Conservation (phyloP, 1,140 invertebrate species). For the Meloidogyne floridensis region DNA sequence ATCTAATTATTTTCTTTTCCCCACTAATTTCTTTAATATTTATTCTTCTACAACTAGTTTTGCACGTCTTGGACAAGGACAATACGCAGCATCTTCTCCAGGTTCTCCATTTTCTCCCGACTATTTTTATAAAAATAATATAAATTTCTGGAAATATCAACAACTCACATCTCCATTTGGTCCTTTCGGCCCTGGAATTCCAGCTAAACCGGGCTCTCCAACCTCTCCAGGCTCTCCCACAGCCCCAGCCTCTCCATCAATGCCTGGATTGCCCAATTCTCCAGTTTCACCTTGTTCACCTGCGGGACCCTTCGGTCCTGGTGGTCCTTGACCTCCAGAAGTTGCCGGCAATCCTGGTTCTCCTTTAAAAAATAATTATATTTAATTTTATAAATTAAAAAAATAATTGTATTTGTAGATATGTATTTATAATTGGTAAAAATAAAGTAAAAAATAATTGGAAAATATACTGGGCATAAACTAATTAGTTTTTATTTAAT, state of each 20-base stretch:
- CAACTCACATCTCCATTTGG: constrained; percentile 2
- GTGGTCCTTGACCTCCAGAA: constrained; percentile 31
- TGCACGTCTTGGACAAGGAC: constrained; percentile 26
- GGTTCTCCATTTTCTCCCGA: constrained; percentile 4
- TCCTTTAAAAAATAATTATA: constrained; percentile 29
- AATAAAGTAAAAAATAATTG: too few relatives aligned
- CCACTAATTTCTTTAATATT: neutral
- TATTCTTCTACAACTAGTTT: neutral
- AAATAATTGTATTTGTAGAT: too few relatives aligned
- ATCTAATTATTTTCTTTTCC: too few relatives aligned
- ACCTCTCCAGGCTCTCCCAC: neutral
- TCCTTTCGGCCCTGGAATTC: constrained; percentile 21
- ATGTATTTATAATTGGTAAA: too few relatives aligned
- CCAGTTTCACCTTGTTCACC: constrained; percentile 24
- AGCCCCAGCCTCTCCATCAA: neutral
- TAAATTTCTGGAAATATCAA: neutral
- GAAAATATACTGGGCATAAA: too few relatives aligned
- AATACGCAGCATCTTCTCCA: constrained; percentile 24
- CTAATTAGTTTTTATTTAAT: neutral
- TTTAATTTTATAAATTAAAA: too few relatives aligned
- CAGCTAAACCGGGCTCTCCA: neutral
- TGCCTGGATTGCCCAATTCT: constrained; percentile 16
- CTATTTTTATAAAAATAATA: neutral
- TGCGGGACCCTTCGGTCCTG: constrained; percentile 4
- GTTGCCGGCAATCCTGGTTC: constrained; percentile 38